Conservation (phyloP, 2,888 invertebrate species). For the Tenodera sinensis region DNA sequence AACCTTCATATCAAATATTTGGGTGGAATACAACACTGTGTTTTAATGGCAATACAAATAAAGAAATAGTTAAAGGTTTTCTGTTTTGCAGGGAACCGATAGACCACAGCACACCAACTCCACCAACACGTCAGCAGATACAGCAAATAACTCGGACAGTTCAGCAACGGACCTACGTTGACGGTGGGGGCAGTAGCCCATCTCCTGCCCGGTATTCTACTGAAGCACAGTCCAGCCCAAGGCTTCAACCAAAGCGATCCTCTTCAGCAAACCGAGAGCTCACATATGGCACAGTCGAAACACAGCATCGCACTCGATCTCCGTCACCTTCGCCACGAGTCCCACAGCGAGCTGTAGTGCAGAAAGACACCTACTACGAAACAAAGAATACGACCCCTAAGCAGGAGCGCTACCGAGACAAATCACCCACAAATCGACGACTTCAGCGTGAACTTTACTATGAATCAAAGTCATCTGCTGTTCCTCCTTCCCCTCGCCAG, state of each 20-base stretch:
- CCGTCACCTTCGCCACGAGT: slow-evolving; percentile 26
- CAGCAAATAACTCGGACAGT: slow-evolving; percentile 28
- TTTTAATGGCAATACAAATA: too few relatives aligned
- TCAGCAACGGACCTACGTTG: slow-evolving; percentile 23
- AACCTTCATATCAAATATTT: too few relatives aligned
- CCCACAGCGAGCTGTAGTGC: slow-evolving; percentile 17
- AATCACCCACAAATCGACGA: slow-evolving; percentile 30
- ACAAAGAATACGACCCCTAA: slow-evolving; percentile 13
- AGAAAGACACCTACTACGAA: slow-evolving; percentile 28
- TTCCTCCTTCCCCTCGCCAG: slow-evolving; percentile 13
- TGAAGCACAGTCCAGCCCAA: slow-evolving; percentile 3
- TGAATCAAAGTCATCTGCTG: slow-evolving; percentile 6
- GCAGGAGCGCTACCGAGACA: slow-evolving; percentile 30
- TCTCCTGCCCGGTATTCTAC: slow-evolving; percentile 7
- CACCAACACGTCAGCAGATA: not conserved
- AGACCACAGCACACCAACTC: slow-evolving; percentile 28
- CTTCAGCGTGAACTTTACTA: slow-evolving; percentile 29
- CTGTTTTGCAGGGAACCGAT: slow-evolving; percentile 22
- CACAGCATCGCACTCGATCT: slow-evolving; percentile 16
- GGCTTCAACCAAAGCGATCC: slow-evolving; percentile 26
- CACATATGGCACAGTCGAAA: slow-evolving; percentile 17
- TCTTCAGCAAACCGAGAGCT: slow-evolving; percentile 28
- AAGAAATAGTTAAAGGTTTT: not conserved
- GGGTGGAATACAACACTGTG: too few relatives aligned
- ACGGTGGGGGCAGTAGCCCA: slow-evolving; percentile 16